A percentile compares a stretch with the other conserved stretches of the same genome.
These are phyloP conservation scores for Ochropleura leucogaster DNA, from an alignment of 2,888 invertebrate species.

Conservation along the genomic window DNA sequence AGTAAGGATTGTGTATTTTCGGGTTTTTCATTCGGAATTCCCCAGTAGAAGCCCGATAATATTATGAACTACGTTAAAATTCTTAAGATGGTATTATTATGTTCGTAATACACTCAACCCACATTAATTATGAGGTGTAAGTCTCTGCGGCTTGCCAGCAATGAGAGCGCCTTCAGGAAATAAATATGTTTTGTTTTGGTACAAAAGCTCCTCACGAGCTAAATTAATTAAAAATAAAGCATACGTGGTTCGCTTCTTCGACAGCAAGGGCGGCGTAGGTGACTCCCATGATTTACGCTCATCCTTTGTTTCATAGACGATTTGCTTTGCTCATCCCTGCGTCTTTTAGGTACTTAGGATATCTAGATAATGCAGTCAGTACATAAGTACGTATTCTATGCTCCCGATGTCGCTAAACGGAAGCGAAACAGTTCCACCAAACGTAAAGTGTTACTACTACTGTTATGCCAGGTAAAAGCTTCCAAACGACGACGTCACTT, in stretches of 20 bases:
- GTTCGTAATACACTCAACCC: neutral
- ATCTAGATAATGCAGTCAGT: neutral
- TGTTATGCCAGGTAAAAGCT: neutral
- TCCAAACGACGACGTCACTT: conserved; percentile 12
- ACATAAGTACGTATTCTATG: neutral
- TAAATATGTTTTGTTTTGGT: neutral
- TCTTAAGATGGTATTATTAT: no score
- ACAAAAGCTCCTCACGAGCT: neutral
- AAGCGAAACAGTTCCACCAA: neutral
- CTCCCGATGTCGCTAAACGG: neutral
- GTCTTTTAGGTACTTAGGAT: neutral
- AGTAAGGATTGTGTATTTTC: neutral
- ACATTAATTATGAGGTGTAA: neutral
- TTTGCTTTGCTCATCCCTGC: neutral
- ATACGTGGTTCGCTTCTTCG: neutral
- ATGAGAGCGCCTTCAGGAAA: neutral
- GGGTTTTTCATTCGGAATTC: neutral
- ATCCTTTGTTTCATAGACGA: neutral
- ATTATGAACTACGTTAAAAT: no score
- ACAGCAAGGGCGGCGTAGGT: neutral
- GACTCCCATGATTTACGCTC: neutral
- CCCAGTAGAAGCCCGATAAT: neutral
- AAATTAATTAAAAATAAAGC: neutral
- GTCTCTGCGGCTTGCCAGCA: no score
- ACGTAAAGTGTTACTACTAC: neutral